A percentile compares a stretch with the other conserved stretches of the same genome.
Conservation (phyloP, 37 sponge, comb jelly and placozoan species). For the Beroe ovata region DNA sequence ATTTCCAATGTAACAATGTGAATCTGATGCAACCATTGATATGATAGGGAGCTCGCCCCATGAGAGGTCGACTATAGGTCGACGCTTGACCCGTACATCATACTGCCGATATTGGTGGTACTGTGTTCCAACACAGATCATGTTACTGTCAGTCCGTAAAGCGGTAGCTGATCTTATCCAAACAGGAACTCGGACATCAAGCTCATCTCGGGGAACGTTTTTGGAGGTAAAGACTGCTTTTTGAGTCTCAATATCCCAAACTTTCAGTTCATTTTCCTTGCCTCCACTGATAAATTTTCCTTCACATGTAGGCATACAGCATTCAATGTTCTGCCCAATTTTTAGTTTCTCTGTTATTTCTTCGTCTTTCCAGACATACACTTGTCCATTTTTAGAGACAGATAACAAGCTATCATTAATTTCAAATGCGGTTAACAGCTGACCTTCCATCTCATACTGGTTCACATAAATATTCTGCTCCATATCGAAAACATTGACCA, state of each 20-base stretch:
- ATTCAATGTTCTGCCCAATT: conserved; percentile 21
- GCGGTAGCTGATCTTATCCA: conserved; percentile 1
- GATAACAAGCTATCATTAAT: conserved; percentile 4
- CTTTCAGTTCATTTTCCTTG: conserved; percentile 52
- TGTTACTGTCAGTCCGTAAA: background rate
- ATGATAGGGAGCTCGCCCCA: conserved; percentile 51
- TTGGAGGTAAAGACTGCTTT: conserved; percentile 31
- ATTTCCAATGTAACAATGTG: conserved; percentile 17
- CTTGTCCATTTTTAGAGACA: conserved; percentile 15
- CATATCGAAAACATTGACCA: conserved; percentile 52
- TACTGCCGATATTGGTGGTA: conserved; percentile 33
- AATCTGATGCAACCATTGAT: background rate
- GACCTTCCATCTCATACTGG: conserved; percentile 47
- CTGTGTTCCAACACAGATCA: conserved; percentile 46
- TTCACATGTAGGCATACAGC: background rate
- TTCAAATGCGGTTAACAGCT: conserved; percentile 42
- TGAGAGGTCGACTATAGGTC: background rate
- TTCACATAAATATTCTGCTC: conserved; percentile 31
- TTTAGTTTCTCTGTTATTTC: conserved; percentile 38
- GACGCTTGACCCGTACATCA: conserved; percentile 1
- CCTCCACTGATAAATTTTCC: conserved; percentile 10
- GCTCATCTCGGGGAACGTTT: conserved; percentile 50
- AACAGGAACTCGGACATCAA: conserved; percentile 46
- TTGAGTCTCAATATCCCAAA: conserved; percentile 60
- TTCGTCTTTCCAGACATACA: conserved; percentile 31